Conservation (phyloP, 2,888 invertebrate species). For the Papilio protenor region DNA sequence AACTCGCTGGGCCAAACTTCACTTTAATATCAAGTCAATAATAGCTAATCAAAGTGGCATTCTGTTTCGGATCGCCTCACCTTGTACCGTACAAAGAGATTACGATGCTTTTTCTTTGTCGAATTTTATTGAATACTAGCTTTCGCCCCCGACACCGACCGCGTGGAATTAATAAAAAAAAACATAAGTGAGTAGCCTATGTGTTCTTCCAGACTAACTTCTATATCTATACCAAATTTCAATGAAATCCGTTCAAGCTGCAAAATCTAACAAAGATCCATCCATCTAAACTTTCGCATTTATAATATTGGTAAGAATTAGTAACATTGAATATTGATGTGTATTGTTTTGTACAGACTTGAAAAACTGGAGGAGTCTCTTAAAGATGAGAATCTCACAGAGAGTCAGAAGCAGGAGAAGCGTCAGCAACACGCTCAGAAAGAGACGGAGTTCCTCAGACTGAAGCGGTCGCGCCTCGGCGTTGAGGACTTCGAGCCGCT, state of each 20-base stretch:
- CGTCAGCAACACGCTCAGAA: constrained; percentile 98
- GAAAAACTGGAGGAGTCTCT: constrained; percentile 98
- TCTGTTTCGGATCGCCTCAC: neutral
- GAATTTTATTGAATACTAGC: neutral
- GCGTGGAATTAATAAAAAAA: no score
- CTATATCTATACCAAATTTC: no score
- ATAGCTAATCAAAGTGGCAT: neutral
- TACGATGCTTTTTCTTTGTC: neutral
- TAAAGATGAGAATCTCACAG: constrained; percentile 97
- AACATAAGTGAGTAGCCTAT: no score
- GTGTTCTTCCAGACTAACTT: no score
- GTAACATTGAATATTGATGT: neutral
- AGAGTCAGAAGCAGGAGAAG: constrained; percentile 97
- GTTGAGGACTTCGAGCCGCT: constrained; percentile 99
- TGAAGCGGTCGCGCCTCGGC: constrained; percentile 97
- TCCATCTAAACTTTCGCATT: no score
- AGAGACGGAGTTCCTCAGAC: constrained; percentile 98
- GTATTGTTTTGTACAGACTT: constrained; percentile 79
- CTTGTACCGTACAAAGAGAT: neutral
- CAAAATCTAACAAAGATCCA: no score
- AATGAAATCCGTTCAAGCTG: no score
- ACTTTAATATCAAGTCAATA: neutral
- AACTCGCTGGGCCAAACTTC: no score
- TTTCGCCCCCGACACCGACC: no score
- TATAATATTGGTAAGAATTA: no score